Evolutionary conservation across 2,113 vertebrate species (phyloP), one percentile per base, ranked within the genome.

Genomic region (Chamaetylas fuelleborni): DNA sequence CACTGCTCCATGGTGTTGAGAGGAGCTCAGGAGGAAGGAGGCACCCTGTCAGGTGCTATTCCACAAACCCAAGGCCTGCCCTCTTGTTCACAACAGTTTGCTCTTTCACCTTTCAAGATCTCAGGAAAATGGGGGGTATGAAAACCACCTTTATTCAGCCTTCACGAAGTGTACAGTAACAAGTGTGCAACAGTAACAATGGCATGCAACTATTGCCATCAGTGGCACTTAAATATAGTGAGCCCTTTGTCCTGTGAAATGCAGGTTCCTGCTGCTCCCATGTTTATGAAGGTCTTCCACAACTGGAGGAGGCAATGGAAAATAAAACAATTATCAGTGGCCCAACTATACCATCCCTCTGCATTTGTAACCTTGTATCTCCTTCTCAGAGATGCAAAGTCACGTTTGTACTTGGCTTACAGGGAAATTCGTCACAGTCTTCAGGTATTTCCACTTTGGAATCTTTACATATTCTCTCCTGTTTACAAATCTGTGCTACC

Each of bases 11-110:
- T 29, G 23, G 24, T 22, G 24, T 5, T 60, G 33, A 61, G 36
- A 74, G 62, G 20, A 66, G 9, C 33, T 71, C 14, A 66, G 23
- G 28, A 93, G 50, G 51, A 79, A 57, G 45, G 20, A 40, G 11
- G 7, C 31, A 26, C 26, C 42, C 0, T 1, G 26, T 29, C 5
- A 1, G 5, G n/a, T 38, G 33, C 48, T 79, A 5, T 50, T 66
- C 34, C 69, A 69, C 51, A 42, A 53, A 53, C 26, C 10, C 1
- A 0, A 50, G 23, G 8, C 3, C 7, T 58, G n/a, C 47, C n/a
- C n/a, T 74, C 12, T 36, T 53, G 14, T n/a, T 70, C 31, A 31
- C 47, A 53, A 60, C 0, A 0, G 28, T 85, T 66, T 26, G 8
- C 42, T 71, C 51, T 48, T 85, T 62, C 5, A 1, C 26, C 24